These are phyloP conservation scores for Fukomys damarensis DNA, from an alignment of 2,113 vertebrate genomes.

Conservation along the genomic window DNA sequence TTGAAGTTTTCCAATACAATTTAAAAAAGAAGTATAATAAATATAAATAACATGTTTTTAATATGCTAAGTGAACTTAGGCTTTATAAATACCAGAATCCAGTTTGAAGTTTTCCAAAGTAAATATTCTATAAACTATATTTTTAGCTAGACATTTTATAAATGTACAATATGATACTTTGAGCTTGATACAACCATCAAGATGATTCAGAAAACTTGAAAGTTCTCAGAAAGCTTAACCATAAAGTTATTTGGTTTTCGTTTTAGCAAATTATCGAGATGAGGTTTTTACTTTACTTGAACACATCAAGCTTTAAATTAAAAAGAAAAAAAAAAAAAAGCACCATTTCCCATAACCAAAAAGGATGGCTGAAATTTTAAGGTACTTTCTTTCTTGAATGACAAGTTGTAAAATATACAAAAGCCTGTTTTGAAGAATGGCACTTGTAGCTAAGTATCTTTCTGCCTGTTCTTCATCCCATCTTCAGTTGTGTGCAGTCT, in stretches of 20 bases:
- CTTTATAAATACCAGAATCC: slow-evolving; percentile 3
- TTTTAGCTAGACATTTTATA: slow-evolving; percentile 19
- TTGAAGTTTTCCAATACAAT: slow-evolving; percentile 25
- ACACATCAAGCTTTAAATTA: neutral
- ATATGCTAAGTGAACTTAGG: slow-evolving; percentile 2
- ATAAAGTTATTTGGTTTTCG: neutral
- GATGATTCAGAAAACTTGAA: neutral
- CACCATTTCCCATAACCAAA: neutral
- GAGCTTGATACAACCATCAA: neutral
- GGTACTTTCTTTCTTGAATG: neutral
- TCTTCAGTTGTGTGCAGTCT: neutral
- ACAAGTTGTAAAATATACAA: neutral
- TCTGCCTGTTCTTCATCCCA: neutral
- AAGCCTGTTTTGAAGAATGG: neutral
- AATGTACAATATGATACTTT: neutral
- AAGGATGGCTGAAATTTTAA: neutral
- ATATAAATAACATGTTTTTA: neutral
- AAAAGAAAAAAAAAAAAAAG: neutral
- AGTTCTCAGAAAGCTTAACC: neutral
- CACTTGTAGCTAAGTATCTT: neutral
- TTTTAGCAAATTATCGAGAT: neutral
- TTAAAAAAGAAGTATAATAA: neutral
- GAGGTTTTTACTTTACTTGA: neutral
- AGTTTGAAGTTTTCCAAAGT: slow-evolving; percentile 38
- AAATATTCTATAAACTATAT: slow-evolving; percentile 9